Conservation (phyloP, 2,797 vertebrate genomes). For the Crax fasciolata region DNA sequence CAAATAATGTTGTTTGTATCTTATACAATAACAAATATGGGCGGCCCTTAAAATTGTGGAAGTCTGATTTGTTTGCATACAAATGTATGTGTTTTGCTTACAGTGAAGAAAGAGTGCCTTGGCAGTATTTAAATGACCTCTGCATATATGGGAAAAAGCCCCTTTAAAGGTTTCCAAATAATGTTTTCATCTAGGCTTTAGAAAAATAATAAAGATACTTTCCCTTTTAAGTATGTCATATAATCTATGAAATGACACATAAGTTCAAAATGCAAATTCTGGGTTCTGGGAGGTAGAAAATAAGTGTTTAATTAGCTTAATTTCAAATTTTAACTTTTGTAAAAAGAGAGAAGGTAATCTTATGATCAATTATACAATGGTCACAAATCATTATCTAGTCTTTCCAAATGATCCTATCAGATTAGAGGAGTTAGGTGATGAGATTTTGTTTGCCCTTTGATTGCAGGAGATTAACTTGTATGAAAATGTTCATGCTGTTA, state of each 20-base stretch:
- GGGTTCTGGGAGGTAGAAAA: neutral
- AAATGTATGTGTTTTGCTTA: neutral
- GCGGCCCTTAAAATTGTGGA: neutral
- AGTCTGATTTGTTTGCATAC: neutral
- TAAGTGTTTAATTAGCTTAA: neutral
- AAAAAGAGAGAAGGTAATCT: neutral
- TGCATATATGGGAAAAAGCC: neutral
- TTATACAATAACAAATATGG: fast-evolving
- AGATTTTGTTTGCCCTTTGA: neutral
- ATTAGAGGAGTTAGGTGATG: neutral
- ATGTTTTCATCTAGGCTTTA: neutral
- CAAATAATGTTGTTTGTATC: neutral
- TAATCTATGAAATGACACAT: neutral
- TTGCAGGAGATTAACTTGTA: neutral
- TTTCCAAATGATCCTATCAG: neutral
- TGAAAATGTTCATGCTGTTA: neutral
- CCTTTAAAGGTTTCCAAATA: neutral
- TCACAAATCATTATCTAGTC: neutral
- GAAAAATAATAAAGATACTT: neutral
- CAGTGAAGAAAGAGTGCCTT: neutral
- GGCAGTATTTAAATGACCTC: neutral
- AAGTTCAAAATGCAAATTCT: neutral
- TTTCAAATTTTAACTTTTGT: neutral
- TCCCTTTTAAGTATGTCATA: neutral
- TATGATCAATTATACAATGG: neutral